Evolutionary conservation across 2,888 invertebrate genomes (phyloP), one percentile per base, ranked within the genome.

Genomic region (Mimas tiliae): DNA sequence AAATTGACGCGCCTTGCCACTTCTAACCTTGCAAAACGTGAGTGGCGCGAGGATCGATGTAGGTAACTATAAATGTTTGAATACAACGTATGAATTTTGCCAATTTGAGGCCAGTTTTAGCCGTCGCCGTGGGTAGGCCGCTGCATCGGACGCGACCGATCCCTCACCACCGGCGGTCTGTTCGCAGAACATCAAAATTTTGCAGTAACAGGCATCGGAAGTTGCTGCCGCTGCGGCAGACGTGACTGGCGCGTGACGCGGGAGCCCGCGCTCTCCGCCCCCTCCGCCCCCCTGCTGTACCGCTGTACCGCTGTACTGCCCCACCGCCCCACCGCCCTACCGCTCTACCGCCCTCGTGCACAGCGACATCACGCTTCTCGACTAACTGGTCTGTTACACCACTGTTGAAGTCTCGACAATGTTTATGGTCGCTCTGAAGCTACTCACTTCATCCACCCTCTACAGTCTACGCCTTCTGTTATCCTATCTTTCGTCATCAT

Each of bases 151-250:
- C 16, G 42, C 34, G 33, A 11, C 19, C 48, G 66, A 66, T 38
- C 67, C 62, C 21, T 66, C 65, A 69, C 64, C 68, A 65, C 27
- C 55, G 67, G 64, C 67, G 66, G 67, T 73, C 68, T 74, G 70
- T 75, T 85, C 81, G 80, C 86, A 86, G 86, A 82, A 78, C 83
- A 80, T 86, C 83, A 82, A 98, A 97, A 97, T 97, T 97, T 96
- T 97, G 97, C 95, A 97, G 98, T 95, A 98, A 98, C 96, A 98
- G 98, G 95, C 98, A 98, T 96, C 97, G 98, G 96, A 98, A 98
- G 96, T 96, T 98, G 94, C 97, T 98, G 95, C 98, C 98, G 90
- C 97, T 98, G 95, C 97, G 98, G 96, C 97, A 98, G 96, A 98
- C 98, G 98, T 98, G 98, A 98, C 97, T 97, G 96, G 90, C 90